Evolutionary conservation across 2,888 invertebrate species (phyloP).

Genomic region (Eurois occulta): DNA sequence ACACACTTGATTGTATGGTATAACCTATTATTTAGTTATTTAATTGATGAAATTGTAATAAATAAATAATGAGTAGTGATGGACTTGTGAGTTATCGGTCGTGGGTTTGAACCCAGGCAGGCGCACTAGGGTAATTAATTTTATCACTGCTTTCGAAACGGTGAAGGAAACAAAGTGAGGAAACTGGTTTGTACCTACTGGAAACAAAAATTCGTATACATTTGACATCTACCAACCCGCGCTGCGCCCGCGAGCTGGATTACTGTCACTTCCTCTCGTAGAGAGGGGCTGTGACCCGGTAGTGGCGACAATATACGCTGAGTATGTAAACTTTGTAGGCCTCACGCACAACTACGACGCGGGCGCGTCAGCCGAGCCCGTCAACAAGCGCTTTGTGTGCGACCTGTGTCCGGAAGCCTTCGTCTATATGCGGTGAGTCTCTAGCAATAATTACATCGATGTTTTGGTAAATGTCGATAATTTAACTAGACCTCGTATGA

Average conservation of each 20-base stretch:
- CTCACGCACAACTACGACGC: slow-evolving; percentile 76
- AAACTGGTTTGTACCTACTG: not conserved
- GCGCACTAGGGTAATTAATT: not conserved
- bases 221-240: not conserved
- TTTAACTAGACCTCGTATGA: not conserved
- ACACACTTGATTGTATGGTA: not conserved
- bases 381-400: slow-evolving; percentile 83
- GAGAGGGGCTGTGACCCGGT: not conserved
- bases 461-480: not conserved
- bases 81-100: not conserved
- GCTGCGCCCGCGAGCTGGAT: not conserved
- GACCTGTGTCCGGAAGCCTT: slow-evolving; percentile 87
- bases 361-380: slow-evolving; percentile 61
- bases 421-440: slow-evolving; percentile 84
- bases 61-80: not conserved
- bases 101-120: not conserved
- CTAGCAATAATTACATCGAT: not conserved
- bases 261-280: not conserved
- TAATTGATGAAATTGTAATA: not conserved
- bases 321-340: slow-evolving; percentile 69
- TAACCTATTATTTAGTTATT: not conserved
- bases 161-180: not conserved
- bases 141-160: not conserved
- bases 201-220: not conserved
- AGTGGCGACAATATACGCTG: not conserved